Evolutionary conservation across 1,140 invertebrate species (phyloP), one percentile per base, ranked within the genome.

Genomic region (Radopholus similis): DNA sequence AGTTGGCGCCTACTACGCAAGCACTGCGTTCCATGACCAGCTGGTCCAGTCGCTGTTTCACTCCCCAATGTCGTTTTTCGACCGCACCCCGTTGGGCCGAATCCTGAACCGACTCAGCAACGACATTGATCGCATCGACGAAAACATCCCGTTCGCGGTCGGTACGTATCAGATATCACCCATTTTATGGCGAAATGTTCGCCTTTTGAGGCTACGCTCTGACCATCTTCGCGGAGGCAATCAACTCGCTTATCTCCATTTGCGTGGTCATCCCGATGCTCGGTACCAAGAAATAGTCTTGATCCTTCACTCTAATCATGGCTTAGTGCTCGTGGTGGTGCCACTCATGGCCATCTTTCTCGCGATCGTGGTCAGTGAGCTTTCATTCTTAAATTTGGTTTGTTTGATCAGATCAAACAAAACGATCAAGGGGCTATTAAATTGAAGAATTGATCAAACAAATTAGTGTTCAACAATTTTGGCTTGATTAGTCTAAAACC

Each of bases 41-140:
- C 88, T 94, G 83, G 86, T 95, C 79, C 77, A 83, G 58, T 89
- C 88, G 77, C 76, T 86, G 30, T 70, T 88, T 21, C 87, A 87
- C 71, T 87, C 87, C 72, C 90, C 91, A 44, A 87, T 87, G 85
- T 82, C 86, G 71, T 92, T 92, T 86, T 93, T 90, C 86, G 91
- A 93, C 84, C 88, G 89, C 73, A 92, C 91, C 73, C 91, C 91
- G 51, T 82, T 89, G 66, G 91, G 91, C 77, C 87, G 91, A 78
- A 87, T 92, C 77, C 85, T 92, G 74, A 92, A 91, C 85, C 87
- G 90, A 76, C 91, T 92, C 85, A 87, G 88, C 83, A 90, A 89
- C 84, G 90, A 72, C 64, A 72, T 72, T 32, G 64, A 76, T 15
- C 40, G 44, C n/a, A 47, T 72, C 18, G 70, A 73, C 57, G 58